Evolutionary conservation across 2,888 invertebrate genomes (phyloP).

Genomic region (Chirona hameri): DNA sequence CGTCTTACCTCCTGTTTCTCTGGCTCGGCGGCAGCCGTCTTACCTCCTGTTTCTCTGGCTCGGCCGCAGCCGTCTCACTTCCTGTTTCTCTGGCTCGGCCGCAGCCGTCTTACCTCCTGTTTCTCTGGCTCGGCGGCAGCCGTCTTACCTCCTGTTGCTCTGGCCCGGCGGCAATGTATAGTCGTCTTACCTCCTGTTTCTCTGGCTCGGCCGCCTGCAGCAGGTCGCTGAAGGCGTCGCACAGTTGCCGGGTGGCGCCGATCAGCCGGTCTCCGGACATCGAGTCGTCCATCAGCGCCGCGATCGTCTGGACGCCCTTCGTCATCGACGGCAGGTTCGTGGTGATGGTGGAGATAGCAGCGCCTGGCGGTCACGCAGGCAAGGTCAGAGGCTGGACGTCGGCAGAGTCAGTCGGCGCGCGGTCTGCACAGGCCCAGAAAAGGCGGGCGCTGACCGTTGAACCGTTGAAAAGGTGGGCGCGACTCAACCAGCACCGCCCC

Average conservation of each 20-base stretch:
- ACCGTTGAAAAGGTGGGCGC: too few species aligned
- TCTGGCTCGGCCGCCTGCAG: constrained; percentile 46
- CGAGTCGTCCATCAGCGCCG: constrained; percentile 86
- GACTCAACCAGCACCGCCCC: too few species aligned
- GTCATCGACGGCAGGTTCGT: constrained; percentile 95
- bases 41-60: too few species aligned
- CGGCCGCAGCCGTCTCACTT: too few species aligned
- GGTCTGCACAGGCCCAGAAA: too few species aligned
- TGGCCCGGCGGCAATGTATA: background rate
- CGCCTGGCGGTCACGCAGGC: too few species aligned
- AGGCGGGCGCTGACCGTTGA: too few species aligned
- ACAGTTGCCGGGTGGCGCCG: constrained; percentile 86
- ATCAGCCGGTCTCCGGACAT: constrained; percentile 77
- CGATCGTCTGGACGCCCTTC: constrained; percentile 84
- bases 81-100: background rate
- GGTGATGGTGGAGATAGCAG: constrained; percentile 95
- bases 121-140: background rate
- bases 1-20: too few species aligned
- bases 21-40: too few species aligned
- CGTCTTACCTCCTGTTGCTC: background rate
- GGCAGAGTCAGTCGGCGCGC: too few species aligned
- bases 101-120: background rate
- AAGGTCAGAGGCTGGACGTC: too few species aligned
- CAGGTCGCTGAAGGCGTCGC: constrained; percentile 71
- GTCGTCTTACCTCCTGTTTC: background rate